phyloP scores from a whole-genome alignment of 2,888 invertebrate species.

The Eupithecia abbreviata region DNA sequence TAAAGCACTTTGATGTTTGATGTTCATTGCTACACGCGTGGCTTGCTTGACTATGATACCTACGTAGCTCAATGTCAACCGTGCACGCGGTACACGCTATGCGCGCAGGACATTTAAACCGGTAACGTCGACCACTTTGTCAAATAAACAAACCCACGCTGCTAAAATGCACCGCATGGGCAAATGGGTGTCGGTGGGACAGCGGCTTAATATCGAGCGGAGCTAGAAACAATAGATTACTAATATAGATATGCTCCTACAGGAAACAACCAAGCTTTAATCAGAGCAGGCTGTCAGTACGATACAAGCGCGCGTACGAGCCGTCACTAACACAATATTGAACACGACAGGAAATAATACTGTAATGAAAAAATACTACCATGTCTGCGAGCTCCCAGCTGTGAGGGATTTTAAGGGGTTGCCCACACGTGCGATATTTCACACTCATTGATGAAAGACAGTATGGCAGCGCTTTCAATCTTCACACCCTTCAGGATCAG shows the following conservation, averaged over 20 bases:
- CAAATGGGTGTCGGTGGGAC: too few relatives aligned
- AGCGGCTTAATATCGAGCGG: background rate
- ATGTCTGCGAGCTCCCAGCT: slow-evolving; percentile 4
- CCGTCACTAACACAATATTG: slow-evolving; percentile 70
- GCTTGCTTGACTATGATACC: too few relatives aligned
- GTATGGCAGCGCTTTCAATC: background rate
- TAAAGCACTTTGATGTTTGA: too few relatives aligned
- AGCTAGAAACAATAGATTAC: background rate
- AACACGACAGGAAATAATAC: slow-evolving; percentile 59
- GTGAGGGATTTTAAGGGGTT: background rate
- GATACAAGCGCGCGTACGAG: slow-evolving; percentile 58
- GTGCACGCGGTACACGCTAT: too few relatives aligned
- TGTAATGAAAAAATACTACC: slow-evolving; percentile 40
- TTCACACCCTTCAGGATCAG: background rate
- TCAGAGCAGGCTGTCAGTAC: slow-evolving; percentile 52
- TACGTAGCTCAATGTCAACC: too few relatives aligned
- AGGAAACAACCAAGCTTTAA: slow-evolving; percentile 45
- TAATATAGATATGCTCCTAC: slow-evolving; percentile 1
- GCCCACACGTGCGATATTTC: background rate
- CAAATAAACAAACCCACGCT: too few relatives aligned
- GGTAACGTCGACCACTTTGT: too few relatives aligned
- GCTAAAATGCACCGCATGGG: too few relatives aligned
- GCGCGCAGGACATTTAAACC: too few relatives aligned
- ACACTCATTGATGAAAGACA: background rate
- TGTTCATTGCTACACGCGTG: too few relatives aligned